Conservation (phyloP, 2,888 invertebrate species). For the Apodemia duryi region DNA sequence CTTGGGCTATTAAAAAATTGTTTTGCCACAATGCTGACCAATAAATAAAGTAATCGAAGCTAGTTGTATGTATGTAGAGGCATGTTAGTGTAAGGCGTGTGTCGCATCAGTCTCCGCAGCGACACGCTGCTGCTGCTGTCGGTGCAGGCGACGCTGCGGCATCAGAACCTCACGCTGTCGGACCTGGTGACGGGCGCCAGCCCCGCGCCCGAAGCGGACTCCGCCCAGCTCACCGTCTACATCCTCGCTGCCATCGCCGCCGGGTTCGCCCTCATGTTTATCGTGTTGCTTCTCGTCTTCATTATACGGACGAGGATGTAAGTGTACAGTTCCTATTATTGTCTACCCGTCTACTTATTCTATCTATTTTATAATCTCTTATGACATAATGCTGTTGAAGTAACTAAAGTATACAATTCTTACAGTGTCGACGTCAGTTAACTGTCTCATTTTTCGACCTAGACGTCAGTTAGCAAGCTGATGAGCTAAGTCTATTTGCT, state of each 20-base stretch:
- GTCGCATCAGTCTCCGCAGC: slow-evolving; percentile 53
- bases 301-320: slow-evolving; percentile 79
- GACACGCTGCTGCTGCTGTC: slow-evolving; percentile 62
- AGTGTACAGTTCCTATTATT: slow-evolving; percentile 34
- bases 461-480: no score
- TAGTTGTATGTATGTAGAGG: no score
- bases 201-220: slow-evolving; percentile 40
- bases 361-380: no score
- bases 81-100: neutral
- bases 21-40: no score
- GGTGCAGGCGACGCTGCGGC: slow-evolving; percentile 56
- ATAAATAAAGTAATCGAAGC: no score
- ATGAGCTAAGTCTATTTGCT: no score
- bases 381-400: no score
- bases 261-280: slow-evolving; percentile 63
- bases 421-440: no score
- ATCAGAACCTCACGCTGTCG: slow-evolving; percentile 53
- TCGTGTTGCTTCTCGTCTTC: slow-evolving; percentile 72
- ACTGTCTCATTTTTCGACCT: no score
- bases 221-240: slow-evolving; percentile 63
- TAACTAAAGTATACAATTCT: no score
- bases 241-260: slow-evolving; percentile 77
- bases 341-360: no score
- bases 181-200: slow-evolving; percentile 65
- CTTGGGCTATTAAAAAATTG: no score